Conservation (phyloP, 2,888 invertebrate species). For the Agapetus fuscipes region DNA sequence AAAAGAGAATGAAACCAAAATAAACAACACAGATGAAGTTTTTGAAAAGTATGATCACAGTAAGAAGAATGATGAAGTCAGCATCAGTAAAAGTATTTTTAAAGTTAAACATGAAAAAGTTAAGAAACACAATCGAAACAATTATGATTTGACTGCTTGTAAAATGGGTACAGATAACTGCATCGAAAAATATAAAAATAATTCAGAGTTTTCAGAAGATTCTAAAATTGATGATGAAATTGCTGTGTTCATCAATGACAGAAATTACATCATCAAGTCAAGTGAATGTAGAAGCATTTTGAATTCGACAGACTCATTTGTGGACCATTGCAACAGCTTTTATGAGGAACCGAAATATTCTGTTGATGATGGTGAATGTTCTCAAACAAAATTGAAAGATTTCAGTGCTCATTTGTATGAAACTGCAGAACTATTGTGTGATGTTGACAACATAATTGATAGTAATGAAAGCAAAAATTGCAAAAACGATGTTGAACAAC, state of each 20-base stretch:
- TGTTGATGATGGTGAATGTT: neutral
- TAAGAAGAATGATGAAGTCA: neutral
- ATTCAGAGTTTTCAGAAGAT: no score
- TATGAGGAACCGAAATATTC: constrained; percentile 10
- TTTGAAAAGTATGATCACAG: neutral
- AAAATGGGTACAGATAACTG: no score
- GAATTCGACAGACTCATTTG: no score
- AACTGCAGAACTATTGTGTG: constrained; percentile 10
- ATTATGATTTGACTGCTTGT: no score
- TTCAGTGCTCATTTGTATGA: constrained; percentile 14
- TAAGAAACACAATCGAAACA: no score
- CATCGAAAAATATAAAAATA: neutral
- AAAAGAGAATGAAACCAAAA: constrained; percentile 1
- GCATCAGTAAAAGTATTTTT: no score
- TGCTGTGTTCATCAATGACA: neutral
- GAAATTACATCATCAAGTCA: neutral
- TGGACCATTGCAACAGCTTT: constrained; percentile 1
- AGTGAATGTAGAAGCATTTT: constrained; percentile 3
- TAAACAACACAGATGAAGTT: neutral
- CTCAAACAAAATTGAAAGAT: neutral
- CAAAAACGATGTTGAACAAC: no score
- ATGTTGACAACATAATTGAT: no score
- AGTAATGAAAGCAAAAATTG: no score
- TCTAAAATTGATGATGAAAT: neutral
- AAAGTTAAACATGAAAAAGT: no score